Evolutionary conservation across 2,797 vertebrate genomes (phyloP).

Genomic region (Trematomus bernacchii): DNA sequence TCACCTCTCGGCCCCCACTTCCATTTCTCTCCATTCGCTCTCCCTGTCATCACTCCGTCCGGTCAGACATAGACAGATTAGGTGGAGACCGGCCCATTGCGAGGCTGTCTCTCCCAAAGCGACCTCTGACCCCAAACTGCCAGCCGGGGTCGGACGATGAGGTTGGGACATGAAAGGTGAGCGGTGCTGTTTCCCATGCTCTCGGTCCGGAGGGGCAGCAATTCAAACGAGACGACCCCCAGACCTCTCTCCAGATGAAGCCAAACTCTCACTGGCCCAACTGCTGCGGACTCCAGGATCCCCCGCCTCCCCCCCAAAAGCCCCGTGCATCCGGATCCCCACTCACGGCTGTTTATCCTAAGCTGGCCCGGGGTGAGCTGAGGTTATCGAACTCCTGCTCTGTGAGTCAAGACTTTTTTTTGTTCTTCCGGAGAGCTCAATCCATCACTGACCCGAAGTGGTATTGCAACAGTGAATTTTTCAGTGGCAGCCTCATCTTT

Average conservation of each 20-base stretch:
- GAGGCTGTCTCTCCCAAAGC: constrained; percentile 38
- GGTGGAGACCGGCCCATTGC: constrained; percentile 39
- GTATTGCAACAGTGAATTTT: constrained; percentile 37
- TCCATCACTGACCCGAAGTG: constrained; percentile 41
- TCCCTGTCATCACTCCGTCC: constrained; percentile 43
- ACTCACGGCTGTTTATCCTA: constrained; percentile 72
- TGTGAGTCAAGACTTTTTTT: constrained; percentile 50
- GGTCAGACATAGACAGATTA: constrained; percentile 68
- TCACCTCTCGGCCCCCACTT: constrained; percentile 25
- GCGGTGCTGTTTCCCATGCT: constrained; percentile 74
- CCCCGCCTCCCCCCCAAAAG: constrained; percentile 54
- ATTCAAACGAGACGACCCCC: constrained; percentile 73
- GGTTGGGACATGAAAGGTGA: constrained; percentile 73
- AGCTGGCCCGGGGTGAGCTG: constrained; percentile 69
- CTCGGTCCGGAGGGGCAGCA: constrained; percentile 62
- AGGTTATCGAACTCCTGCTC: constrained; percentile 71
- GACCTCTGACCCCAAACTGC: constrained; percentile 60
- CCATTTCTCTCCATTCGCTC: constrained; percentile 21
- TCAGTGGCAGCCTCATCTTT: constrained; percentile 20
- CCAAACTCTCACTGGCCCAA: constrained; percentile 61
- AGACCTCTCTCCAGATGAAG: constrained; percentile 70
- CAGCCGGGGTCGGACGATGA: constrained; percentile 60
- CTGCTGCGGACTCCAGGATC: constrained; percentile 56
- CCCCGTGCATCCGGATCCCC: constrained; percentile 66
- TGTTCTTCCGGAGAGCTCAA: constrained; percentile 49